Base-by-base conservation (phyloP, 2,888 invertebrate genomes). In the Byasa hedistus region DNA sequence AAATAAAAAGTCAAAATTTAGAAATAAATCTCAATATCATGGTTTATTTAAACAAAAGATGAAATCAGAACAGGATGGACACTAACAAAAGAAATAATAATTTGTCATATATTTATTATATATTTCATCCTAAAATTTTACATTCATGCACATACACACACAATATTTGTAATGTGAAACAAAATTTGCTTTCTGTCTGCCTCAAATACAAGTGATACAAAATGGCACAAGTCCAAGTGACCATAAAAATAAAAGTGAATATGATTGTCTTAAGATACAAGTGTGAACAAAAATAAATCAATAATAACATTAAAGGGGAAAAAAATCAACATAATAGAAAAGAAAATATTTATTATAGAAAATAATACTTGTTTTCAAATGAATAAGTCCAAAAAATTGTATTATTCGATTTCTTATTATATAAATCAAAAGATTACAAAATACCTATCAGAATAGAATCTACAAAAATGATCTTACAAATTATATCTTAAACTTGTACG, bases 141-240 rank as follows among this genome's bases (percentile, higher is more conserved):
- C 90, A 91, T 88, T 87, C 89, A 90, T 87, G 84, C 90, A 89
- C 87, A 87, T 86, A 89, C 90, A 91, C 89, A 89, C 86, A 86
- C n/a, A 76, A 17, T 82, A 82, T 82, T 82, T 78, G 78, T 79
- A 77, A 78, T 77, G 77, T 76, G 72, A 76, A 79, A 82, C 80
- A 80, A 80, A 75, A 68, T 69, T 64, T 71, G 74, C 70, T 74
- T 73, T 81, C 83, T 82, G 80, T 84, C 78, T 70, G 82, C 61
- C 57, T 44, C 63, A 68, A 67, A 64, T 57, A 67, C 51, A 68
- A 68, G 59, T 58, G 62, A 75, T 80, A 79, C 75, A 82, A 79
- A 80, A 83, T 83, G 80, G 79, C 83, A 83, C 82, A 80, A 79
- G 74, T 72, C 73, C 75, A 3, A 7, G 58, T 23, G 63, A 63